phyloP scores from a whole-genome alignment of 2,797 vertebrate species.

The Dallia pectoralis region DNA sequence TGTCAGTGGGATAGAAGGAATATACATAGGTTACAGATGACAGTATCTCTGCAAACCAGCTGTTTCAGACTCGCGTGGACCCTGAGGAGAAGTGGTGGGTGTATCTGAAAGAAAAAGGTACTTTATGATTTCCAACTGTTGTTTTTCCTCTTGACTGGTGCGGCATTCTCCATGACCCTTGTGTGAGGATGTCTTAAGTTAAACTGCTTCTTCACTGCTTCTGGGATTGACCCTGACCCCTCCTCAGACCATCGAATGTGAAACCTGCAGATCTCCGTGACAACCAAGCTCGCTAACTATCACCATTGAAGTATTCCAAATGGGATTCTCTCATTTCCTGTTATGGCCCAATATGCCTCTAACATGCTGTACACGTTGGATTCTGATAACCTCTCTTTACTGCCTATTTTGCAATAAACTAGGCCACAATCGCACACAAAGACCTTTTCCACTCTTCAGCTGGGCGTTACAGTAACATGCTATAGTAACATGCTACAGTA shows the following conservation, averaged over 20 bases:
- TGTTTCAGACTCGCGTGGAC: too few species aligned
- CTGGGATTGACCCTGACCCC: slow-evolving; percentile 26
- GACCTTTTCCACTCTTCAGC: neutral
- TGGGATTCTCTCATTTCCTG: neutral
- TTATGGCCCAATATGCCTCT: neutral
- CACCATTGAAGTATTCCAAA: neutral
- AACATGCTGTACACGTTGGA: neutral
- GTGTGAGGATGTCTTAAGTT: slow-evolving; percentile 29
- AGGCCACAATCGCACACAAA: neutral
- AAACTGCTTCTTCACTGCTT: slow-evolving; percentile 29
- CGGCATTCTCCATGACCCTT: neutral
- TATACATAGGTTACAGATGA: too few species aligned
- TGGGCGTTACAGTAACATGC: neutral
- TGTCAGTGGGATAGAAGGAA: too few species aligned
- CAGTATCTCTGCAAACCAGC: too few species aligned
- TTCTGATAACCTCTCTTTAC: neutral
- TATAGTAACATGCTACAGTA: too few species aligned
- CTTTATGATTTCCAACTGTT: neutral
- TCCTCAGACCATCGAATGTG: slow-evolving; percentile 28
- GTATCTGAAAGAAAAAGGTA: neutral
- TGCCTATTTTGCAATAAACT: neutral
- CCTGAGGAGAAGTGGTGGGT: too few species aligned
- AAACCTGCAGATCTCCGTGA: slow-evolving; percentile 21
- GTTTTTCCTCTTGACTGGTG: neutral
- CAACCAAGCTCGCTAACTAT: neutral